These are phyloP conservation scores for Drosophila nigrodunni DNA, from an alignment of 1,140 invertebrate species.

Conservation along the genomic window DNA sequence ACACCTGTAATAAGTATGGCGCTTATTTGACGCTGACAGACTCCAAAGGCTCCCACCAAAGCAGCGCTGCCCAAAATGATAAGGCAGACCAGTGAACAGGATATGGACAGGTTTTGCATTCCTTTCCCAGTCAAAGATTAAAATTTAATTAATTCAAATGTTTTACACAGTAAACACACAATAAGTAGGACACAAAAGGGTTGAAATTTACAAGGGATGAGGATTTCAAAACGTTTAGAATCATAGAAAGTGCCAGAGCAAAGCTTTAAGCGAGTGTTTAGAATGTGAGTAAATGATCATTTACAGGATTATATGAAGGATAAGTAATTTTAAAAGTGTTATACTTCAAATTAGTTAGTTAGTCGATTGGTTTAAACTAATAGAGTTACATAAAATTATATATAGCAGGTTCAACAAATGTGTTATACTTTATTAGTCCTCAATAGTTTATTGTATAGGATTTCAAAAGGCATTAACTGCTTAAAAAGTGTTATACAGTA, in stretches of 20 bases:
- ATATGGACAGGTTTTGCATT: slow-evolving; percentile 97
- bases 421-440: too few relatives aligned
- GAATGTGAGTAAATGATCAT: background rate
- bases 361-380: too few relatives aligned
- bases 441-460: too few relatives aligned
- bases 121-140: slow-evolving; percentile 85
- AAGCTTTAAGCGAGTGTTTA: background rate
- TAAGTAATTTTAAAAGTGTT: background rate
- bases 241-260: slow-evolving; percentile 18
- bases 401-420: too few relatives aligned
- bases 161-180: slow-evolving; percentile 1
- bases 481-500: too few relatives aligned
- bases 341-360: too few relatives aligned
- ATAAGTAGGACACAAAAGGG: background rate
- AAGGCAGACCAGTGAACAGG: slow-evolving; percentile 94
- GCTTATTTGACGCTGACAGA: slow-evolving; percentile 94
- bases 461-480: too few relatives aligned
- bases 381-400: too few relatives aligned
- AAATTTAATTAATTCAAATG: background rate
- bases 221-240: background rate
- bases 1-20: slow-evolving; percentile 95
- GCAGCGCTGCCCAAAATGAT: slow-evolving; percentile 93
- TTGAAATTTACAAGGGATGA: slow-evolving; percentile 23
- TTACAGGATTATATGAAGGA: background rate
- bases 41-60: slow-evolving; percentile 92